Percentiles rank a stretch among this genome's conserved stretches.
phyloP scores from a whole-genome alignment of 2,888 invertebrate genomes.

The Drosophila mimetica region DNA sequence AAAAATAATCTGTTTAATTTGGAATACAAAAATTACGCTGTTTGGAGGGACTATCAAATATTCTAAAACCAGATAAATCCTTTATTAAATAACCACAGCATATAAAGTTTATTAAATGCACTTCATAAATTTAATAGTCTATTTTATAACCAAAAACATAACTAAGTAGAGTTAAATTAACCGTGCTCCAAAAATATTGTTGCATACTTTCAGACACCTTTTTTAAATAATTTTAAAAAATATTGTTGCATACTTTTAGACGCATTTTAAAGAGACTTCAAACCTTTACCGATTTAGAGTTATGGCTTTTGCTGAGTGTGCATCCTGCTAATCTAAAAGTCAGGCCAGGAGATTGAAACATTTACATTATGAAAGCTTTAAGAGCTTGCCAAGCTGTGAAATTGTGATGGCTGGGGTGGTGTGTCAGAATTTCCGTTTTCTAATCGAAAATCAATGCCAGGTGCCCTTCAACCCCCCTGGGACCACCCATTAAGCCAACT shows the following conservation, averaged over 20 bases:
- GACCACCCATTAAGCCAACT: not conserved
- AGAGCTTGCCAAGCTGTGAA: slow-evolving; percentile 29
- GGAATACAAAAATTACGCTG: too few species aligned
- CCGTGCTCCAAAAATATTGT: not conserved
- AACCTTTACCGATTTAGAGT: too few species aligned
- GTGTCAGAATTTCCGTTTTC: slow-evolving; percentile 57
- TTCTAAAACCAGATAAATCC: too few species aligned
- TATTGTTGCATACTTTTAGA: not conserved
- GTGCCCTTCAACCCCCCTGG: slow-evolving; percentile 17
- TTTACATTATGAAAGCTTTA: slow-evolving; percentile 60
- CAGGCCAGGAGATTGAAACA: slow-evolving; percentile 45
- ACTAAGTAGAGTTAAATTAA: too few species aligned
- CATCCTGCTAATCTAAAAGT: slow-evolving; percentile 56
- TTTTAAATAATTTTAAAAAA: too few species aligned
- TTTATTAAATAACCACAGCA: too few species aligned
- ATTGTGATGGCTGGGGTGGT: slow-evolving; percentile 13
- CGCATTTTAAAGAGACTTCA: too few species aligned
- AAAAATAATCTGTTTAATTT: too few species aligned
- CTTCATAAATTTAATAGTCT: too few species aligned
- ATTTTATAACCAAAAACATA: too few species aligned
- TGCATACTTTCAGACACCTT: not conserved
- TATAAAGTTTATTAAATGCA: too few species aligned
- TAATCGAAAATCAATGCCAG: slow-evolving; percentile 79
- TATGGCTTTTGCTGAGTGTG: not conserved
- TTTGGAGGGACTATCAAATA: too few species aligned